Evolutionary conservation across 2,113 vertebrate species (phyloP).

Genomic region (Sitta europaea): DNA sequence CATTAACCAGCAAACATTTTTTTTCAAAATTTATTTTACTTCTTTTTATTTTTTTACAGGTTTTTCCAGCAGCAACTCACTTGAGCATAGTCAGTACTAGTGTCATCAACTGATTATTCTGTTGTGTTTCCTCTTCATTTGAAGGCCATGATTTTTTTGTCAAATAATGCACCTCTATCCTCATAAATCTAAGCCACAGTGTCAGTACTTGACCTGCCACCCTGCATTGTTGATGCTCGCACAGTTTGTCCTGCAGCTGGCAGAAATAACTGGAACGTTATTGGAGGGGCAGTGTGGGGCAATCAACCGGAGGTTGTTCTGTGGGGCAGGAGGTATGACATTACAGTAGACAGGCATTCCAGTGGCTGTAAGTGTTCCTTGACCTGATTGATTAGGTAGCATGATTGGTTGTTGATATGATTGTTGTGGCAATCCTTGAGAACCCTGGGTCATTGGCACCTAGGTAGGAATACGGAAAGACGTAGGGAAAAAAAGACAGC

Average conservation of each 20-base stretch:
- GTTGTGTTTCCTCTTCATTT: slow-evolving; percentile 47
- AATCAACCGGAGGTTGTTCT: slow-evolving; percentile 77
- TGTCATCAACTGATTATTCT: slow-evolving; percentile 36
- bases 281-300: slow-evolving; percentile 78
- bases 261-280: slow-evolving; percentile 74
- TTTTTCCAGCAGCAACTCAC: slow-evolving; percentile 73
- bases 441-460: slow-evolving; percentile 85
- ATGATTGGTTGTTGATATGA: slow-evolving; percentile 87
- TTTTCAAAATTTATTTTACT: slow-evolving; percentile 40
- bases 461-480: background rate
- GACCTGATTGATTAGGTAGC: slow-evolving; percentile 80
- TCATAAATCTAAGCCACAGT: slow-evolving; percentile 5
- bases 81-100: slow-evolving; percentile 44
- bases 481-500: rapidly evolving
- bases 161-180: slow-evolving; percentile 31
- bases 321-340: slow-evolving; percentile 82
- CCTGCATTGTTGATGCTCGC: slow-evolving; percentile 74
- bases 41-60: slow-evolving; percentile 65
- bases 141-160: slow-evolving; percentile 63
- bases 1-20: slow-evolving; percentile 80
- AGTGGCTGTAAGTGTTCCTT: slow-evolving; percentile 78
- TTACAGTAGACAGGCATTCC: slow-evolving; percentile 88
- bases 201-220: slow-evolving; percentile 89
- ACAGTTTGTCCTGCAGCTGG: slow-evolving; percentile 87
- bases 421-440: slow-evolving; percentile 81